phyloP scores from a whole-genome alignment of 1,140 invertebrate genomes.

The Cydia amplana region DNA sequence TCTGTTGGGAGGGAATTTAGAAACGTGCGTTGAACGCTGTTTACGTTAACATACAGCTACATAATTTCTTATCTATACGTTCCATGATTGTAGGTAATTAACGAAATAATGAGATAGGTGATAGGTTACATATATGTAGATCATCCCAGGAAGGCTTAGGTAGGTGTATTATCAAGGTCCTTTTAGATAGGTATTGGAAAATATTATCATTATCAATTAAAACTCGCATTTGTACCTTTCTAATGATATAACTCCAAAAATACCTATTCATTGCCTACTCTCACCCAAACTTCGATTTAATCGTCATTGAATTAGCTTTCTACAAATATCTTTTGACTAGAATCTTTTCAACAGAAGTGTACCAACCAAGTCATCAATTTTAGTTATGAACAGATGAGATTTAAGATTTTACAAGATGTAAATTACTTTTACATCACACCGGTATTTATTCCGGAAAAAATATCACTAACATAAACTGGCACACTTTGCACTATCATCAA shows the following conservation, averaged over 20 bases:
- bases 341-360: not conserved
- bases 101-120: not conserved
- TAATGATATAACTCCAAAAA: too few species aligned
- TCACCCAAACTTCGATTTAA: not conserved
- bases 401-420: not conserved
- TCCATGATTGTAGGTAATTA: not conserved
- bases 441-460: too few species aligned
- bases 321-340: too few species aligned
- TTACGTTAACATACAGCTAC: not conserved
- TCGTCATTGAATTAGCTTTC: not conserved
- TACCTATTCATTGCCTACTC: too few species aligned
- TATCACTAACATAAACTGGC: too few species aligned
- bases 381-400: not conserved
- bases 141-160: too few species aligned
- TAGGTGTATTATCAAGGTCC: not conserved
- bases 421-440: too few species aligned
- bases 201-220: too few species aligned
- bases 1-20: constrained; percentile 28
- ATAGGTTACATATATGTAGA: not conserved
- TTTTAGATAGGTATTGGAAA: too few species aligned
- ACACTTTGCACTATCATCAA: too few species aligned
- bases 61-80: not conserved
- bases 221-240: too few species aligned
- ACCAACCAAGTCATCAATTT: not conserved
- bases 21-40: constrained; percentile 26